These are phyloP conservation scores for Amphipoea oculea DNA, from an alignment of 2,888 invertebrate genomes.

Conservation along the genomic window DNA sequence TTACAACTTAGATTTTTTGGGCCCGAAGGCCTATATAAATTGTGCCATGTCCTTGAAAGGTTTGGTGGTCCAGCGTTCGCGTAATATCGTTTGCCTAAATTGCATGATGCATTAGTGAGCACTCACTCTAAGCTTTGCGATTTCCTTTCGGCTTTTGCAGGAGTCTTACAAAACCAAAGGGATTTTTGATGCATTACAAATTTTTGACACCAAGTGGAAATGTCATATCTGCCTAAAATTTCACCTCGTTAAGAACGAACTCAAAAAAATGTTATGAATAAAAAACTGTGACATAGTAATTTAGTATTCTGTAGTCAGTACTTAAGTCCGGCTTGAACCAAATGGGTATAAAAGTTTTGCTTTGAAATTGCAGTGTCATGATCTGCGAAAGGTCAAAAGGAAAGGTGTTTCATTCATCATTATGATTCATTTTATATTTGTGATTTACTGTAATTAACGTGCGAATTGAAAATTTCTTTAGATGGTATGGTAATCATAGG, in stretches of 20 bases:
- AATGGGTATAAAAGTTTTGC: slow-evolving; percentile 13
- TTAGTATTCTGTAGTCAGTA: background rate
- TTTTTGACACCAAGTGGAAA: background rate
- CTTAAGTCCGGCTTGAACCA: background rate
- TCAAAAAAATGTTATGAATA: background rate
- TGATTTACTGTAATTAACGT: slow-evolving; percentile 14
- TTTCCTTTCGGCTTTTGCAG: background rate
- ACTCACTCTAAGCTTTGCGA: background rate
- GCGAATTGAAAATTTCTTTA: background rate
- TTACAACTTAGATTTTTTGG: background rate
- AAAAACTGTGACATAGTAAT: background rate
- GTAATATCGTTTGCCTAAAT: background rate
- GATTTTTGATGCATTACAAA: background rate
- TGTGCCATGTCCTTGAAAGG: background rate
- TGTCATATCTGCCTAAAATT: background rate
- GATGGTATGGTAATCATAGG: background rate
- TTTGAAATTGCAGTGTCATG: slow-evolving; percentile 34
- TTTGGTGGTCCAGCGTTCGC: background rate
- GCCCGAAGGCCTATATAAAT: background rate
- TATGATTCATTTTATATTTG: slow-evolving; percentile 6
- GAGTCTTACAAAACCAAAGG: background rate
- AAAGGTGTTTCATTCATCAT: slow-evolving; percentile 26
- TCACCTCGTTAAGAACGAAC: background rate
- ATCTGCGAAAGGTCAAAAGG: slow-evolving; percentile 38
- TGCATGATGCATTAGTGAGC: background rate